Conservation (phyloP, 2,797 vertebrate genomes). For the Macrochelys suwanniensis region DNA sequence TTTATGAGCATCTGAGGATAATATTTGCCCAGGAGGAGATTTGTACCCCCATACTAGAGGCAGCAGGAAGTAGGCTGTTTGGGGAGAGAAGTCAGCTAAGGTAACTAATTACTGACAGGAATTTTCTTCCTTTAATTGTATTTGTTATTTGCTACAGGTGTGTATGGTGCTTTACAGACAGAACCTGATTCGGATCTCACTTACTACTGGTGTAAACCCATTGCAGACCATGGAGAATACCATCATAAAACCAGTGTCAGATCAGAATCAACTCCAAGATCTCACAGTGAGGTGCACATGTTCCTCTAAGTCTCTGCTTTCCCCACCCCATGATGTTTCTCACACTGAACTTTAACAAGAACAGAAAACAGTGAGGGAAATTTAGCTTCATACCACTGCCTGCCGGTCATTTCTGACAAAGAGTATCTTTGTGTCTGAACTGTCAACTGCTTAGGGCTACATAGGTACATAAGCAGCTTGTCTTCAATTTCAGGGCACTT, state of each 20-base stretch:
- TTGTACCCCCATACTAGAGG: conserved; percentile 38
- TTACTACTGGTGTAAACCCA: neutral
- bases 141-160: conserved; percentile 37
- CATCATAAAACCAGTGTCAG: neutral
- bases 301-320: neutral
- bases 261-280: neutral
- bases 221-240: neutral
- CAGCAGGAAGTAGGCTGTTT: conserved; percentile 54
- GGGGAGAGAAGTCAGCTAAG: conserved; percentile 43
- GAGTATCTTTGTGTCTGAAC: neutral
- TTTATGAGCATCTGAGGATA: conserved; percentile 36
- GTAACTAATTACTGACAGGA: conserved; percentile 40
- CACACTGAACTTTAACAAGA: neutral
- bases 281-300: accelerated
- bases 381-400: neutral
- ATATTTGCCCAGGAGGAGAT: conserved; percentile 19
- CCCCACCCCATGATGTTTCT: neutral
- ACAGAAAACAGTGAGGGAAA: neutral
- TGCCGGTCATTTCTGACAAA: neutral
- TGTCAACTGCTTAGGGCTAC: neutral
- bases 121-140: conserved; percentile 55
- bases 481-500: neutral
- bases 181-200: neutral
- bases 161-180: neutral
- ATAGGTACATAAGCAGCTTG: neutral